phyloP scores from a whole-genome alignment of 2,888 invertebrate genomes.

The Didymodactylos carnosus region DNA sequence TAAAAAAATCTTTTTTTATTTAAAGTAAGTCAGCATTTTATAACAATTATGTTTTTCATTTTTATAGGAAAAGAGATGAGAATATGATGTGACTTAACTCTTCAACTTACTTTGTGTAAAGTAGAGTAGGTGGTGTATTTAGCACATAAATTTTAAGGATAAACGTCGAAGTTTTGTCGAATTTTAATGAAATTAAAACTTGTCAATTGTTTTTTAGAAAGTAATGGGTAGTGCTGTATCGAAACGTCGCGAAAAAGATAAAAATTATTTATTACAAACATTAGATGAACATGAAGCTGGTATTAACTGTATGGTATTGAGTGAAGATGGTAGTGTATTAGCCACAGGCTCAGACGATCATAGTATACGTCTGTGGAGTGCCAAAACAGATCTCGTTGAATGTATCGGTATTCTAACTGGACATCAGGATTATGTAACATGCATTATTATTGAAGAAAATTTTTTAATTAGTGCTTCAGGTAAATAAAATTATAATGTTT shows the following conservation, averaged over 20 bases:
- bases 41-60: too few species aligned
- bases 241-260: slow-evolving; percentile 15
- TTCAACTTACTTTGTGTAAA: too few species aligned
- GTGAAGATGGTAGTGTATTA: slow-evolving; percentile 37
- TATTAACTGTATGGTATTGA: slow-evolving; percentile 38
- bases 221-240: slow-evolving; percentile 8
- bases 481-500: too few species aligned
- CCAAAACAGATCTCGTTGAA: slow-evolving; percentile 34
- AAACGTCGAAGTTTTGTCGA: too few species aligned
- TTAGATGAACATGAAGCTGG: slow-evolving; percentile 33
- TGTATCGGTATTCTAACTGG: slow-evolving; percentile 36
- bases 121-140: too few species aligned
- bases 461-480: slow-evolving; percentile 37
- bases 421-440: slow-evolving; percentile 37
- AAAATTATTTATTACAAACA: slow-evolving; percentile 23
- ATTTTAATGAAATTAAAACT: background rate
- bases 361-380: slow-evolving; percentile 37
- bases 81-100: too few species aligned
- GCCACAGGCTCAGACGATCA: slow-evolving; percentile 38
- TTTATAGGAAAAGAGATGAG: too few species aligned
- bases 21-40: too few species aligned
- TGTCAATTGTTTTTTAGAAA: background rate
- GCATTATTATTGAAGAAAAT: slow-evolving; percentile 34
- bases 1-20: too few species aligned
- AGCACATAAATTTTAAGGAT: too few species aligned